Percentiles rank a stretch among this genome's conserved stretches.
Evolutionary conservation across 2,113 vertebrate genomes (phyloP).

Genomic region (Hipposideros armiger): DNA sequence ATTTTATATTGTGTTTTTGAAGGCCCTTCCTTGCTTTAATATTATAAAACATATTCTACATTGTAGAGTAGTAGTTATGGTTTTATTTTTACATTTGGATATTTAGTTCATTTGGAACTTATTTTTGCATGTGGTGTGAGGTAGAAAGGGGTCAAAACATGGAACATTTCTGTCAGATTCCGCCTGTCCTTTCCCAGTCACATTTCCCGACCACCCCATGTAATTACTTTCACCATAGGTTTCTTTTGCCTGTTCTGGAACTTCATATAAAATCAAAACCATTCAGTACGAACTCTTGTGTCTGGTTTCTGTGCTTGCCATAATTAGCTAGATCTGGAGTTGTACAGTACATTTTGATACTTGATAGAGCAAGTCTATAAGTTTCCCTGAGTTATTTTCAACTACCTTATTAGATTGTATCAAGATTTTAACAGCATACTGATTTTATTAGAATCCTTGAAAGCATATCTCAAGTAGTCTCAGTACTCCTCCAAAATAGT

Average conservation of each 20-base stretch:
- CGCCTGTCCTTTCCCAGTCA: not conserved
- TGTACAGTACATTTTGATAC: not conserved
- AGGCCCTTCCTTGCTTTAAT: not conserved
- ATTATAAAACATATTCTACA: not conserved
- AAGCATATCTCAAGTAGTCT: not conserved
- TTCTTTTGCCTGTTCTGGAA: not conserved
- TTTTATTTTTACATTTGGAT: not conserved
- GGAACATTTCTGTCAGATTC: not conserved
- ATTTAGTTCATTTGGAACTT: not conserved
- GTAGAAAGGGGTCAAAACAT: not conserved
- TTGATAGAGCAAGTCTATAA: not conserved
- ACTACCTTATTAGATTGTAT: not conserved
- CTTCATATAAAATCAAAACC: not conserved
- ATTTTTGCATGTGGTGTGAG: not conserved
- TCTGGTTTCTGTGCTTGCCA: not conserved
- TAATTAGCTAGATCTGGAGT: not conserved
- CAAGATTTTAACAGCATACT: not conserved
- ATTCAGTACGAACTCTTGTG: not conserved
- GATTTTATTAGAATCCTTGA: not conserved
- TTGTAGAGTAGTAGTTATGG: not conserved
- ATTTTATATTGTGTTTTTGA: constrained; percentile 16
- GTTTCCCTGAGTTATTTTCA: not conserved
- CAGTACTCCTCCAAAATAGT: not conserved
- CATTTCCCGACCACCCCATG: not conserved
- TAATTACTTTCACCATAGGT: not conserved